Evolutionary conservation across 2,113 vertebrate genomes (phyloP).

Genomic region (Tetrax tetrax): DNA sequence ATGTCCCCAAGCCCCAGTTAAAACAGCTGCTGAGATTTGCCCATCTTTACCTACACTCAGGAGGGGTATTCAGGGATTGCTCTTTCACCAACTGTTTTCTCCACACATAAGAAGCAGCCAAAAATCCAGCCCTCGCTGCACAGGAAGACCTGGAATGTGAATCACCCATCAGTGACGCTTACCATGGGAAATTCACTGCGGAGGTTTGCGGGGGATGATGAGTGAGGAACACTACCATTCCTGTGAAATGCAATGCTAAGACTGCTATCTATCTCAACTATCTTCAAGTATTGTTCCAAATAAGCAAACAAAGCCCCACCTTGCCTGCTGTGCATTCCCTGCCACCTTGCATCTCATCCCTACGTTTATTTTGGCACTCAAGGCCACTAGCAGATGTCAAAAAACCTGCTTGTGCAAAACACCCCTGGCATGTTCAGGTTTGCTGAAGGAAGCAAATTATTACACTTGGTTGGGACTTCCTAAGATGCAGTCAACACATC

Average conservation of each 20-base stretch:
- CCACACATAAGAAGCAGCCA: background rate
- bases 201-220: background rate
- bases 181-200: background rate
- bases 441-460: conserved; percentile 42
- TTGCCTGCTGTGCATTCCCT: conserved; percentile 19
- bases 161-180: background rate
- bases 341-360: conserved; percentile 41
- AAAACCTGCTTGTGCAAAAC: conserved; percentile 32
- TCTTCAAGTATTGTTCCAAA: conserved; percentile 9
- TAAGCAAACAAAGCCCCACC: conserved; percentile 40
- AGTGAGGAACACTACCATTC: conserved; percentile 8
- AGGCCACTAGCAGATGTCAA: background rate
- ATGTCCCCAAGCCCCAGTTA: background rate
- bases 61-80: background rate
- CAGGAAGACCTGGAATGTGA: background rate
- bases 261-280: background rate
- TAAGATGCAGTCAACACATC: background rate
- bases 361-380: conserved; percentile 42
- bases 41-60: background rate
- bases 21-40: background rate
- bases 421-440: background rate
- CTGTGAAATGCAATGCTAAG: background rate
- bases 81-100: background rate
- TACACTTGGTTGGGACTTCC: conserved; percentile 17
- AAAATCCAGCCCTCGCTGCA: background rate